Base-by-base conservation (phyloP, 2,888 invertebrate genomes). In the Drepanosiphum platanoidis region DNA sequence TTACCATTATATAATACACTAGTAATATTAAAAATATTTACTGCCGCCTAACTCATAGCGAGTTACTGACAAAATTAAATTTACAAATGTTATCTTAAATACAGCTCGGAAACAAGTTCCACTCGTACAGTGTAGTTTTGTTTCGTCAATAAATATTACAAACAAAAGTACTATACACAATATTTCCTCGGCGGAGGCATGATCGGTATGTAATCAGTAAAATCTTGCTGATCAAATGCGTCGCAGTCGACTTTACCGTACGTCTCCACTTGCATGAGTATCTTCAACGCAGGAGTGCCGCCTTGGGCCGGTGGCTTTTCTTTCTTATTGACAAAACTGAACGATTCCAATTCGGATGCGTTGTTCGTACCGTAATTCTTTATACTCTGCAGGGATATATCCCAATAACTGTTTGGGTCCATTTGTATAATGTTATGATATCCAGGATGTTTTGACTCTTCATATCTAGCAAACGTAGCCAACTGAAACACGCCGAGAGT, bases 181-280 rank as follows among this genome's bases (percentile, higher is more conserved):
- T 30, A 70, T 15, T 77, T 84, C 3, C 8, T 66, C 39, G 84
- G 77, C 32, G 84, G 84, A 58, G 84, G 84, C 58, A 77, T 68
- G 32, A 84, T 84, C 8, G 84, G 84, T 70, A 84, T 77, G 32
- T 52, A 84, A n/a, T 77, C 39, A 18, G 52, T 77, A 39, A 84
- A 84, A n/a, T 70, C 0, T 15, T 84, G 39, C 13, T 84, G 52
- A 22, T 8, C 68, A 39, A 52, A 84, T 30, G 34, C 84, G 9
- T 77, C 32, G 5, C 68, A 68, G 1, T 77, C 77, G 15, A n/a
- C 27, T 32, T 68, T 77, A 68, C 84, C 84, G 30, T 84, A 77
- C 1, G 52, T 27, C 30, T 77, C 77, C 1, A 27, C 68, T 77
- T 84, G 84, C 84, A 84, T 84, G 1, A 77, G 30, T 61, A 82